A percentile compares a stretch with the other conserved stretches of the same genome.
Evolutionary conservation across 2,113 vertebrate species (phyloP).

Genomic region (Grammomys dolichurus): DNA sequence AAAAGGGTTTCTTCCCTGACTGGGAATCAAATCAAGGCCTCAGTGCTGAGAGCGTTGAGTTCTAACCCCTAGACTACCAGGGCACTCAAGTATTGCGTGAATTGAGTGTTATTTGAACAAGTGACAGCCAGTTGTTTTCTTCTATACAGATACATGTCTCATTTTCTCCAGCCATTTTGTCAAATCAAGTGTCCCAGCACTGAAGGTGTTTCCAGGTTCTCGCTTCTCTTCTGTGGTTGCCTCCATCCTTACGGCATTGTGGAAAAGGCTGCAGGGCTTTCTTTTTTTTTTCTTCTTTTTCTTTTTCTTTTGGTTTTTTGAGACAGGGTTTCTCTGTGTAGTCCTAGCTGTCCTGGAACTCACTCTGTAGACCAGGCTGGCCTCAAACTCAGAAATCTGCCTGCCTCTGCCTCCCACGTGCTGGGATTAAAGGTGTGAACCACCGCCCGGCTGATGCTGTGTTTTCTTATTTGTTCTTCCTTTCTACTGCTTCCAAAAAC

Average conservation of each 20-base stretch:
- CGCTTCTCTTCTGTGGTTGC: not conserved
- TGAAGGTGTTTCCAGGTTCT: not conserved
- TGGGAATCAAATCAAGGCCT: rapidly evolving
- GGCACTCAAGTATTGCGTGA: not conserved
- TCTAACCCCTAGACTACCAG: not conserved
- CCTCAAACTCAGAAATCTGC: too few relatives aligned
- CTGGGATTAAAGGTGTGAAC: too few relatives aligned
- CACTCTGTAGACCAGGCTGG: too few relatives aligned
- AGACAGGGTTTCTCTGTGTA: too few relatives aligned
- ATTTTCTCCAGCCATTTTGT: not conserved
- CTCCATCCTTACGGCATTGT: not conserved
- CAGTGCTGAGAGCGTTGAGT: not conserved
- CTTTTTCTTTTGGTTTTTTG: too few relatives aligned
- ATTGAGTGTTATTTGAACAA: conserved; percentile 2
- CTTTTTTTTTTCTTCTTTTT: too few relatives aligned
- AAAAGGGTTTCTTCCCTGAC: not conserved
- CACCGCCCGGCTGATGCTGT: not conserved
- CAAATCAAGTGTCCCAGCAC: not conserved
- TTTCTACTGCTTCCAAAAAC: not conserved
- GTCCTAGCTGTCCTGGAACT: too few relatives aligned
- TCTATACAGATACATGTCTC: not conserved
- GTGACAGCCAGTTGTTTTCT: not conserved
- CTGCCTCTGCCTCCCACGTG: too few relatives aligned
- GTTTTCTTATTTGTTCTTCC: not conserved
- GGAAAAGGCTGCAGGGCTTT: not conserved